Evolutionary conservation across 2,797 vertebrate genomes (phyloP).

Genomic region (Falco berigora): DNA sequence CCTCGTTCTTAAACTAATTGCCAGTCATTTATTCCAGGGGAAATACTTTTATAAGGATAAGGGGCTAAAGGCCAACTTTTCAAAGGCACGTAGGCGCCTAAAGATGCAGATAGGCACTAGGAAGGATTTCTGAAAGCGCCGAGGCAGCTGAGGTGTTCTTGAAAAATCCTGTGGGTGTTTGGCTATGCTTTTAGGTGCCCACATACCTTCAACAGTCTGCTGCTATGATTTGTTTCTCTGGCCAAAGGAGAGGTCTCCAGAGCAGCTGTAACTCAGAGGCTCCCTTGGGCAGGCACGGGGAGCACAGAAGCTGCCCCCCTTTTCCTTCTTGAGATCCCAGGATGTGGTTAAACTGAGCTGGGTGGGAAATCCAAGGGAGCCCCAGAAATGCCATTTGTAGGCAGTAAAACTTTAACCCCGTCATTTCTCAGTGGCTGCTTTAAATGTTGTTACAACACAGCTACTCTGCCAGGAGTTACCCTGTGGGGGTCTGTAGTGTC

Average conservation of each 20-base stretch:
- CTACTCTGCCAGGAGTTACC: not conserved
- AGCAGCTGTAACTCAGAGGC: not conserved
- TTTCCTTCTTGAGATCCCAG: not conserved
- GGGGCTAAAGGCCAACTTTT: conserved; percentile 23
- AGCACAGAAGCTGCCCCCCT: not conserved
- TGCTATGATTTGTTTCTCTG: not conserved
- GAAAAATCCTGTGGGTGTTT: not conserved
- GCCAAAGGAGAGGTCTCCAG: not conserved
- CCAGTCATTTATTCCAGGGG: not conserved
- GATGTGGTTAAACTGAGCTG: not conserved
- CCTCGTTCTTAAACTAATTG: conserved; percentile 10
- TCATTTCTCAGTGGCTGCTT: not conserved
- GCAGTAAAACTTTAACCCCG: not conserved
- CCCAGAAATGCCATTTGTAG: not conserved
- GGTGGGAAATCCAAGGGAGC: not conserved
- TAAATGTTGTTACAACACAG: not conserved
- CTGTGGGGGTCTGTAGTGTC: not conserved
- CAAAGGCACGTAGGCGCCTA: not conserved
- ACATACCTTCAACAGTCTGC: not conserved
- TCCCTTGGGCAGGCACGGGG: rapidly evolving
- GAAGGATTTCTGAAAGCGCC: not conserved
- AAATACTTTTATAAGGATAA: conserved; percentile 40
- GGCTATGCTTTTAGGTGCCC: not conserved
- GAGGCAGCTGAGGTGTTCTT: not conserved
- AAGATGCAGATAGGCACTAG: not conserved